A percentile compares a stretch with the other conserved stretches of the same genome.
Conservation (phyloP, 2,797 vertebrate genomes). For the Crax fasciolata region DNA sequence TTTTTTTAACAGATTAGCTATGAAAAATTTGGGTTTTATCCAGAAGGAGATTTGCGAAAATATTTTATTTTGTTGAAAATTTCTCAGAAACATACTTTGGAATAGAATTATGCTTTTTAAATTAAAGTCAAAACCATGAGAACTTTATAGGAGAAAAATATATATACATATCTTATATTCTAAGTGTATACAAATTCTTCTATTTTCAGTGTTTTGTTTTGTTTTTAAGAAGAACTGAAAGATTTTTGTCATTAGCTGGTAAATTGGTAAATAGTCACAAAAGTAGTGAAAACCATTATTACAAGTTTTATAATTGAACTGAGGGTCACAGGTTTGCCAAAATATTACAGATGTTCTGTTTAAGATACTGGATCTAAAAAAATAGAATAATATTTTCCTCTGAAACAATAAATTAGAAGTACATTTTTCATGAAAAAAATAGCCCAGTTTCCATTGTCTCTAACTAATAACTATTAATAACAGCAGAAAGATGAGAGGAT, state of each 20-base stretch:
- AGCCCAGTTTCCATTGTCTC: not conserved
- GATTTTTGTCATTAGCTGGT: not conserved
- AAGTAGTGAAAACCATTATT: not conserved
- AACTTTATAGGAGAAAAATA: not conserved
- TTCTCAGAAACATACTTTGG: not conserved
- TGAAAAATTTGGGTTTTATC: not conserved
- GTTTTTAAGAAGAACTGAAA: not conserved
- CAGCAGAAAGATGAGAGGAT: not conserved
- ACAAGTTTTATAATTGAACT: not conserved
- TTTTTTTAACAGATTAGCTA: not conserved
- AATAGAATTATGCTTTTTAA: not conserved
- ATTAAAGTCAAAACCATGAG: not conserved
- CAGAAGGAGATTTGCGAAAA: not conserved
- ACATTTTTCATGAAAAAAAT: not conserved
- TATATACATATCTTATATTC: not conserved
- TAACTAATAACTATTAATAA: not conserved
- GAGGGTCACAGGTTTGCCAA: not conserved
- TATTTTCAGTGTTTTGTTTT: rapidly evolving
- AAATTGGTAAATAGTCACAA: not conserved
- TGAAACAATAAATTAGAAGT: not conserved
- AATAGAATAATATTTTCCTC: not conserved
- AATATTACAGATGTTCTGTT: not conserved
- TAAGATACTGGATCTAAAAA: not conserved
- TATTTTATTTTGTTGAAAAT: not conserved
- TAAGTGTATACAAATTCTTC: rapidly evolving